Conservation (phyloP, 2,797 vertebrate species). For the Pseudomugil gertrudae region DNA sequence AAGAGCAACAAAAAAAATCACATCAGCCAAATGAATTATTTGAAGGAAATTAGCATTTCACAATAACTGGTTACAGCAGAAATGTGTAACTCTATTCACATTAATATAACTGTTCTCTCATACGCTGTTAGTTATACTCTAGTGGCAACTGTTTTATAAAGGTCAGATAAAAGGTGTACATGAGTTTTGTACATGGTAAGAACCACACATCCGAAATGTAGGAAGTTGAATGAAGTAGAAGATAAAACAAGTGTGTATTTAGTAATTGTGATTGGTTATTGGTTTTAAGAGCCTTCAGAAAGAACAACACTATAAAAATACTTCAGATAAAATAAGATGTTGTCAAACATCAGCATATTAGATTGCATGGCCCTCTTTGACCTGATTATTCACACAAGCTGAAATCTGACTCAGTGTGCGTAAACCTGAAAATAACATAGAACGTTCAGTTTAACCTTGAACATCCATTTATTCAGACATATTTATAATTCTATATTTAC, state of each 20-base stretch:
- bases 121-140: too few relatives aligned
- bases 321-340: background rate
- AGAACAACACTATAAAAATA: conserved; percentile 9
- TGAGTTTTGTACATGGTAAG: too few relatives aligned
- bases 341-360: conserved; percentile 6
- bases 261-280: background rate
- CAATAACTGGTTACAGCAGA: conserved; percentile 4
- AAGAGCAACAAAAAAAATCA: conserved; percentile 9
- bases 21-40: conserved; percentile 30
- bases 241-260: too few relatives aligned
- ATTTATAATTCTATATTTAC: conserved; percentile 2
- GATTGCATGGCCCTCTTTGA: conserved; percentile 13
- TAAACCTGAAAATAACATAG: background rate
- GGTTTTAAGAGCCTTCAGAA: background rate
- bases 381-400: conserved; percentile 11
- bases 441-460: conserved; percentile 5
- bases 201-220: too few relatives aligned
- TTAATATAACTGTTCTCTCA: too few relatives aligned
- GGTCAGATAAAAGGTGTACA: too few relatives aligned
- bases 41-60: conserved; percentile 17
- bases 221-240: too few relatives aligned
- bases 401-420: conserved; percentile 14
- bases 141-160: conserved; percentile 21
- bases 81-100: conserved; percentile 7
- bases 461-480: conserved; percentile 7